Conservation (phyloP, 2,888 invertebrate genomes). For the Prenolepis imparis region DNA sequence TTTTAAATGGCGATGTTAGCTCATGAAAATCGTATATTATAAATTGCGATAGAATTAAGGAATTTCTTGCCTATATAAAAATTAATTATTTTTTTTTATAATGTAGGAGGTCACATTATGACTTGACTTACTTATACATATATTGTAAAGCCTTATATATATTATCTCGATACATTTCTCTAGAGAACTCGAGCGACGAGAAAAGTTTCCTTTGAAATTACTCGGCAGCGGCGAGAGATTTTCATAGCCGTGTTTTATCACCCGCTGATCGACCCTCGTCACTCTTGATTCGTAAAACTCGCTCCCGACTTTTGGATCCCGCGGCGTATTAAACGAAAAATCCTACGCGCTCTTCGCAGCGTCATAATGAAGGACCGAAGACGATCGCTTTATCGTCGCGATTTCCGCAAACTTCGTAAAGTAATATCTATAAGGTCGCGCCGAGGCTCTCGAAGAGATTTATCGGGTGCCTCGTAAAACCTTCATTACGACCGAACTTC, state of each 20-base stretch:
- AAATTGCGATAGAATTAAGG: neutral
- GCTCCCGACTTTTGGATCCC: slow-evolving; percentile 4
- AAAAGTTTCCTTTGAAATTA: slow-evolving; percentile 11
- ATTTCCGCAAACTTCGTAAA: slow-evolving; percentile 45
- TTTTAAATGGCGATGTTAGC: neutral
- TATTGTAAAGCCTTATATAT: neutral
- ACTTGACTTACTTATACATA: neutral
- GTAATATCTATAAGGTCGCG: slow-evolving; percentile 53
- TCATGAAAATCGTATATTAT: neutral
- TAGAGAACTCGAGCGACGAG: neutral
- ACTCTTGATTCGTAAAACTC: slow-evolving; percentile 32
- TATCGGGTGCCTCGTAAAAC: slow-evolving; percentile 51
- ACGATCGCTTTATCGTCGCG: slow-evolving; percentile 45
- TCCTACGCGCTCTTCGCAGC: slow-evolving; percentile 12
- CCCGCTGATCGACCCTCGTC: slow-evolving; percentile 6
- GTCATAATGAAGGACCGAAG: slow-evolving; percentile 34
- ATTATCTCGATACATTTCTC: neutral
- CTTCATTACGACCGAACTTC: slow-evolving; percentile 59
- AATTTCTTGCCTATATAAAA: neutral
- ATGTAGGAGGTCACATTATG: neutral
- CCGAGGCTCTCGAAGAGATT: slow-evolving; percentile 34
- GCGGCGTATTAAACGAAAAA: slow-evolving; percentile 42
- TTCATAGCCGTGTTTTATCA: slow-evolving; percentile 33
- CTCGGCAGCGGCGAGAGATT: neutral
- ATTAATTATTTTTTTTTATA: neutral